Percentiles rank a stretch among this genome's conserved stretches.
Evolutionary conservation across 2,113 vertebrate genomes (phyloP).

Genomic region (Apaloderma vittatum): DNA sequence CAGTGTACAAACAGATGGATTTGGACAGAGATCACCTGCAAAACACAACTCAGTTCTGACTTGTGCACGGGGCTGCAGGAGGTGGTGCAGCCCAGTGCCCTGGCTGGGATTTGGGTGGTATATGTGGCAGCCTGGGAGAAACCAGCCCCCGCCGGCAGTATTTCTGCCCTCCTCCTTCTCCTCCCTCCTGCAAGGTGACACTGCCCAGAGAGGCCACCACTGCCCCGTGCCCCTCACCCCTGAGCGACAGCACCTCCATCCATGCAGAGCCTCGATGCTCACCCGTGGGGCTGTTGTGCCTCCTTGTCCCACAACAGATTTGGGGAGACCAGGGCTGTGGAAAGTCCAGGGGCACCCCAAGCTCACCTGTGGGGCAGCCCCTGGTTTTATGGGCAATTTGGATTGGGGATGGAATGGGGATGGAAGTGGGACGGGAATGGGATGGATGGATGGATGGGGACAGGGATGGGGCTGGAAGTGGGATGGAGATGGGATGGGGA

Average conservation of each 20-base stretch:
- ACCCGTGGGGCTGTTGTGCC: fast-evolving
- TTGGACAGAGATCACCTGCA: neutral
- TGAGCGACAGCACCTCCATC: fast-evolving
- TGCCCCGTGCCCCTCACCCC: fast-evolving
- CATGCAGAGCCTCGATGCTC: fast-evolving
- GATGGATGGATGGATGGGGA: too few relatives aligned
- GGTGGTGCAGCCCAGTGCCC: fast-evolving
- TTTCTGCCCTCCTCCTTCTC: neutral
- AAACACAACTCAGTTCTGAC: fast-evolving
- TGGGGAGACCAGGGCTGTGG: neutral
- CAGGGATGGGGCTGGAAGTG: neutral
- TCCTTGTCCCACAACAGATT: neutral
- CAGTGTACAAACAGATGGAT: fast-evolving
- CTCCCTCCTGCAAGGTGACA: too few relatives aligned
- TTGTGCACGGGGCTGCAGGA: neutral
- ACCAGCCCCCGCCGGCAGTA: fast-evolving
- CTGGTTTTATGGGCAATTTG: fast-evolving
- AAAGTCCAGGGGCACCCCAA: neutral
- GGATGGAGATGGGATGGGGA: too few relatives aligned
- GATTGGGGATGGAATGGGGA: too few relatives aligned
- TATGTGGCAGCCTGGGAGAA: neutral
- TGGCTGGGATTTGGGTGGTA: neutral
- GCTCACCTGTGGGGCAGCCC: neutral
- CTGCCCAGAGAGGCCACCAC: neutral
- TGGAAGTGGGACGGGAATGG: neutral